Percentiles rank a stretch among this genome's conserved stretches.
Conservation (phyloP, 2,797 vertebrate species). For the Scolopax bukidnonensis region DNA sequence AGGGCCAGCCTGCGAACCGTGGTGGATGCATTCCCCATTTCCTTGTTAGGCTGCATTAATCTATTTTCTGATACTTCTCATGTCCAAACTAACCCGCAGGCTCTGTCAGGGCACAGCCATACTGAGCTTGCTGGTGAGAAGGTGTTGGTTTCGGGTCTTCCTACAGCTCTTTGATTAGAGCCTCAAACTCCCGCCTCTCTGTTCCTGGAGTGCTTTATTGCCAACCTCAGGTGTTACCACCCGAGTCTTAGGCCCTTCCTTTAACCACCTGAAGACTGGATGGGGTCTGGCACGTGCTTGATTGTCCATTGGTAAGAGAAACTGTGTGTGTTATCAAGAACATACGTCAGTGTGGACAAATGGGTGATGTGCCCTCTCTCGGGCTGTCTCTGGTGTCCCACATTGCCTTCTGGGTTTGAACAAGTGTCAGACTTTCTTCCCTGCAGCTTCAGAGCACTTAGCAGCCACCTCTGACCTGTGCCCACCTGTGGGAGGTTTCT, state of each 20-base stretch:
- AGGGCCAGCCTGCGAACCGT: neutral
- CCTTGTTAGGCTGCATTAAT: neutral
- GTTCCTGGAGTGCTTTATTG: neutral
- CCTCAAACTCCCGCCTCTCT: neutral
- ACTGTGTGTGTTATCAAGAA: neutral
- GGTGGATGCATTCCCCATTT: neutral
- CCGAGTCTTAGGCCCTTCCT: neutral
- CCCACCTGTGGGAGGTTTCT: neutral
- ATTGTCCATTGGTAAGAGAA: neutral
- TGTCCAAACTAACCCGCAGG: neutral
- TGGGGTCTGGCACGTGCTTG: neutral
- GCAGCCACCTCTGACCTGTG: neutral
- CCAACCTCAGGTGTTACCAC: neutral
- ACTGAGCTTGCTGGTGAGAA: neutral
- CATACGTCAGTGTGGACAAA: fast-evolving
- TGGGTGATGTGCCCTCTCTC: neutral
- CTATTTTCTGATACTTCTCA: neutral
- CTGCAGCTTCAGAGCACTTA: neutral
- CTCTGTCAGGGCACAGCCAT: neutral
- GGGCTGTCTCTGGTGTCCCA: neutral
- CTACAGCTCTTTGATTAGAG: neutral
- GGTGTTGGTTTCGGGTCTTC: neutral
- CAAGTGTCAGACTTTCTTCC: neutral
- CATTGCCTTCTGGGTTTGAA: neutral
- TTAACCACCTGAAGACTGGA: neutral